A percentile compares a stretch with the other conserved stretches of the same genome.
phyloP scores from a whole-genome alignment of 2,888 invertebrate species.

The Pristionchus fissidentatus region DNA sequence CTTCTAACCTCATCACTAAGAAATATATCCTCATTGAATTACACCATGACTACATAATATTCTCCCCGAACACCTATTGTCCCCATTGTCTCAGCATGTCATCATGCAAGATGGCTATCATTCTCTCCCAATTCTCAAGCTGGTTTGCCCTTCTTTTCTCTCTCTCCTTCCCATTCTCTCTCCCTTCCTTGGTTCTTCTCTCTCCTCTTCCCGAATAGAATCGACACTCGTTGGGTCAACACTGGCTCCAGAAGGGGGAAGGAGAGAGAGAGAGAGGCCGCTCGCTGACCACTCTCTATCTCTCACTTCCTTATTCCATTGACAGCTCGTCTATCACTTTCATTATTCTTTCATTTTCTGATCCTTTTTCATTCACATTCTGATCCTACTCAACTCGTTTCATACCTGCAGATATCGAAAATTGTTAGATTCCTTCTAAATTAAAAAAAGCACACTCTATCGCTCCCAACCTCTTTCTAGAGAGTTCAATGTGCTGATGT shows the following conservation, averaged over 20 bases:
- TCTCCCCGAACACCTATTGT: too few relatives aligned
- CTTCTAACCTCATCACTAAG: too few relatives aligned
- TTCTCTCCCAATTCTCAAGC: constrained; percentile 13
- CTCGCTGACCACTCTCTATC: not conserved
- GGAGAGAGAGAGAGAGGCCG: not conserved
- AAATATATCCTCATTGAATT: too few relatives aligned
- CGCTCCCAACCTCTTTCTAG: not conserved
- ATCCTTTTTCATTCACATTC: not conserved
- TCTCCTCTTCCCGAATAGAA: not conserved
- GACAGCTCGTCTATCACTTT: not conserved
- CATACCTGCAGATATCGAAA: too few relatives aligned
- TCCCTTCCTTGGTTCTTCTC: constrained; percentile 39
- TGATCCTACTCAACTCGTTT: not conserved
- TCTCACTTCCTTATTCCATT: not conserved
- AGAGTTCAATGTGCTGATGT: not conserved
- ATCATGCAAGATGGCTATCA: constrained; percentile 20
- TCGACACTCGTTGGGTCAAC: not conserved
- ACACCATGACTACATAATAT: too few relatives aligned
- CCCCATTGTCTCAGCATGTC: not conserved
- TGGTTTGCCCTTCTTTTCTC: constrained; percentile 32
- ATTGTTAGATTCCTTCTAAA: too few relatives aligned
- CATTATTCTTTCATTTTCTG: not conserved
- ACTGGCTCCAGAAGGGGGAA: not conserved
- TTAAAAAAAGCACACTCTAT: not conserved
- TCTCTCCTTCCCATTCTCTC: constrained; percentile 1